Evolutionary conservation across 2,113 vertebrate species (phyloP), one percentile per base, ranked within the genome.

Genomic region (Megatriorchis doriae): DNA sequence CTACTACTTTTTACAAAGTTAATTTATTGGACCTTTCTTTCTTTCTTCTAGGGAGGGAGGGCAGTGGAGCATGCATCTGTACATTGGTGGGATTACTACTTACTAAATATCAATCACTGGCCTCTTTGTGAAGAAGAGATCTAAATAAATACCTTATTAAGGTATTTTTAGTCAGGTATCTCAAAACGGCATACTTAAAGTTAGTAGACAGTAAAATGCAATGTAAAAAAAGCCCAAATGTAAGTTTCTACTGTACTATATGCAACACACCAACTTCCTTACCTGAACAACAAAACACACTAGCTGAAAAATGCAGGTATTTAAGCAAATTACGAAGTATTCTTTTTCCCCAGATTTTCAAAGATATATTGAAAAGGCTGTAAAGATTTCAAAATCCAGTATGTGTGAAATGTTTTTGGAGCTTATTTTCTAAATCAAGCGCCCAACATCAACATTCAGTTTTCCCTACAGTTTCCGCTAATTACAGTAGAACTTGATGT

Each of bases 11-110:
- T 92, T 58, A 84, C n/a, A 31, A 96, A 96, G 83, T 95, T 96
- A 95, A 97, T 96, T 95, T 96, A 96, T 88, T 95, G 96, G 95
- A 96, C 93, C 93, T 97, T 91, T 82, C 90, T 94, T 92, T 85
- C 88, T 94, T 83, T 96, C 88, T 82, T 78, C 55, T 80, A 74
- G 87, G 73, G 81, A 93, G 63, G 50, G 62, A 88, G 81, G 77
- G 38, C 29, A 94, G 52, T 20, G 34, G 34, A 75, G 66, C 73
- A 62, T 18, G 27, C 11, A 58, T 55, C 85, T 85, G 34, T 71
- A 58, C 61, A 14, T 95, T 97, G 88, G 88, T 8, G 32, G 80
- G 79, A 77, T 78, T 97, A 89, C 96, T 92, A 72, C 82, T 91
- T 82, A 78, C 43, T 92, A 81, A 77, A 89, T 2, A 13, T 68